Evolutionary conservation across 2,113 vertebrate genomes (phyloP).

Genomic region (Oxygymnocypris stewartii): DNA sequence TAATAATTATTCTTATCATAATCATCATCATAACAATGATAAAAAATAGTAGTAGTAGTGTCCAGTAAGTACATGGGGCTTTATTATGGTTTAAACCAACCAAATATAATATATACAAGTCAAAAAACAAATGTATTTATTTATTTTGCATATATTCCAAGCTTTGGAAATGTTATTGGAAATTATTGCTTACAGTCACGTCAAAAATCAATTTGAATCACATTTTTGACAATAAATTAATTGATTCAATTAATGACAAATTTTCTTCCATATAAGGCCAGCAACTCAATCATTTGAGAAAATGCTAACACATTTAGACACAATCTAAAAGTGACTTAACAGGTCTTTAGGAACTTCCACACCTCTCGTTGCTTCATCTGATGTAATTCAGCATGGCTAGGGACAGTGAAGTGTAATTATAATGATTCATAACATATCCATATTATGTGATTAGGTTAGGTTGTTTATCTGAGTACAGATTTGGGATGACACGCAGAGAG

Average conservation of each 20-base stretch:
- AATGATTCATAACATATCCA: not conserved
- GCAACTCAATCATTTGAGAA: not conserved
- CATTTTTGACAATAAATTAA: not conserved
- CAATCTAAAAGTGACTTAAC: not conserved
- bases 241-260: not conserved
- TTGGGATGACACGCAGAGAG: not conserved
- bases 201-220: not conserved
- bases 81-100: not conserved
- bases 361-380: not conserved
- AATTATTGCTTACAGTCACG: not conserved
- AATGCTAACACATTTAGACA: not conserved
- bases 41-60: too few relatives aligned
- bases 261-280: not conserved
- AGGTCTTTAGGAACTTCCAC: not conserved
- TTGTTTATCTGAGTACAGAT: not conserved
- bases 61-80: not conserved
- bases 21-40: too few relatives aligned
- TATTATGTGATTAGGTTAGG: not conserved
- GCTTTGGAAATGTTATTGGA: too few relatives aligned
- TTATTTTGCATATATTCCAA: not conserved
- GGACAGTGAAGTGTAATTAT: constrained; percentile 6
- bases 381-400: not conserved
- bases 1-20: not conserved
- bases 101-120: not conserved
- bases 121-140: not conserved